Base-by-base conservation (phyloP, 2,888 invertebrate genomes). In the Cephonodes hylas region DNA sequence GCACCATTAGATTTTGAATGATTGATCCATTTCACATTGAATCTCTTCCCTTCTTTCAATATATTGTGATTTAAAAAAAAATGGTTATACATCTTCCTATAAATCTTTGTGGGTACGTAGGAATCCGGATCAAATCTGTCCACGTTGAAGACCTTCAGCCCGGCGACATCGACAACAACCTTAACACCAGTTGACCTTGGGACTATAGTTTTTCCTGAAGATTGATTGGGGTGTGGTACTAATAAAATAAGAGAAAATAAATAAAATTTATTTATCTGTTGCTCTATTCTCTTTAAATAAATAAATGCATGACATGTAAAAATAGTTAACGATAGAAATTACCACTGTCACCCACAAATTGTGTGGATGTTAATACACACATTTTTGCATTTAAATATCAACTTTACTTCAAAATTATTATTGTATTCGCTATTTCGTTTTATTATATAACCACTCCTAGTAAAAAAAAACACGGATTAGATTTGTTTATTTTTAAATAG, bases 121-220 rank as follows among this genome's bases (percentile, higher is more conserved):
- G 85, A 80, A 73, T 79, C 53, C 53, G 53, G 31, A 53, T 31
- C 18, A 10, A 25, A 53, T 3, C 15, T 31, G 18, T 18, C 31
- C 53, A 53, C 53, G 27, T 7, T 27, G 53, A 53, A 27, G 53
- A 53, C 4, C 15, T 27, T 53, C 4, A 18, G 27, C 53, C 31
- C n/a, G 8, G 27, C 27, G 7, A 31, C 53, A 18, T 38, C 38
- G 38, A 31, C 53, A 13, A 20, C 53, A 2, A 53, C 53, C 8
- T 18, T 18, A 53, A 31, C 7, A 18, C 53, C 53, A 8, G 53
- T 18, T 18, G 31, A 53, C 27, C 27, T 10, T 53, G 53, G 31
- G 31, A 15, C 71, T 63, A 75, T 84, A 64, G 76, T 77, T 62
- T 84, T 85, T 69, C 85, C 85, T 34, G 70, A 82, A 78, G 75